Base-by-base conservation (phyloP, 2,113 vertebrate genomes). In the Oxygymnocypris stewartii region DNA sequence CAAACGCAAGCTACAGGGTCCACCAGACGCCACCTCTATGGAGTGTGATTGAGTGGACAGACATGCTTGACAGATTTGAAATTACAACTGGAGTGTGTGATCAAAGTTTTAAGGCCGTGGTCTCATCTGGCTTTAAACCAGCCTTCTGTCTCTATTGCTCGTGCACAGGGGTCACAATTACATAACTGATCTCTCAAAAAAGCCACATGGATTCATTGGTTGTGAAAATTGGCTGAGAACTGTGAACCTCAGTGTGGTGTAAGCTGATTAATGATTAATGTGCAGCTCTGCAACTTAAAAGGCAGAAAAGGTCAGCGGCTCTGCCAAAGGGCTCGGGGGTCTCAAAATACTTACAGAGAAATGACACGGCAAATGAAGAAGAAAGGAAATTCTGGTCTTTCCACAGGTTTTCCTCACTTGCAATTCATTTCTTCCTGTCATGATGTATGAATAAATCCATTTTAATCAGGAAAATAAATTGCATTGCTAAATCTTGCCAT, bases 241-340 rank as follows among this genome's bases (percentile, higher is more conserved):
- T n/a, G 82, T 23, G 86, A 63, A 65, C 67, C 4, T 20, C 76
- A 47, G 61, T 79, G 85, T 35, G 28, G 35, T 35, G 31, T 37
- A 76, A 63, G 85, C 63, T 84, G 71, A 59, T 88, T 82, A 89
- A 89, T 88, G 89, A 89, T 88, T 89, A 73, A 89, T 89, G 89
- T 47, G 71, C 25, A 8, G 49, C 84, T 86, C 49, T 2, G 59
- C 31, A 44, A 83, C 82, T 83, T 86, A 71, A 69, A 75, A 78
- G 47, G 51, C 47, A 73, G 88, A 54, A 89, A 89, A 89, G 86
- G 88, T 89, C 88, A 89, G 86, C 23, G 0, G 44, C 73, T 84
- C 84, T 47, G 77, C 37, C 84, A 23, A 81, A 54, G 85, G 67
- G 67, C 74, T 44, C 3, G 7, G 25, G 25, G 85, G 35, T 79